Evolutionary conservation across 2,797 vertebrate genomes (phyloP).

Genomic region (Gallinago stenura): DNA sequence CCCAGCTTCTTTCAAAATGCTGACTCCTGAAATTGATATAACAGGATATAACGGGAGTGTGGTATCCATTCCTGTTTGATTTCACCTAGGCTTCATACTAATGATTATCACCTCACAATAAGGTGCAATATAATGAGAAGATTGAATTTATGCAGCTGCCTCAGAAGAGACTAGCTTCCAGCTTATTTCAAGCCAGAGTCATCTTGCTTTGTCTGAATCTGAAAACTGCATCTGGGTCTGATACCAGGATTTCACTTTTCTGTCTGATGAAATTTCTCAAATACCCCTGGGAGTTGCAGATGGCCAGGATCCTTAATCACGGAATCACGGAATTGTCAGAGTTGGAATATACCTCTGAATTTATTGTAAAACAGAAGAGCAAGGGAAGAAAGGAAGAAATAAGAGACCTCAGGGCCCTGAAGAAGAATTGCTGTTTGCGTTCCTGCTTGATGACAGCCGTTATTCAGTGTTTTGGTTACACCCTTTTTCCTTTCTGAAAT

Average conservation of each 20-base stretch:
- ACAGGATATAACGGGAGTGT: neutral
- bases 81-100: neutral
- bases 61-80: neutral
- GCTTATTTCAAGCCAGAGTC: neutral
- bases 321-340: no score
- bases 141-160: neutral
- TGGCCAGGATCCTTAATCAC: neutral
- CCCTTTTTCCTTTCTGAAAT: neutral
- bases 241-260: neutral
- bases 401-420: neutral
- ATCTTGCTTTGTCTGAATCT: neutral
- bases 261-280: neutral
- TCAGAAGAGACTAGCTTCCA: neutral
- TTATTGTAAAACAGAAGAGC: neutral
- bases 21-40: neutral
- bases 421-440: neutral
- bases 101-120: neutral
- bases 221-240: neutral
- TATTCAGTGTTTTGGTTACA: neutral
- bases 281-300: neutral
- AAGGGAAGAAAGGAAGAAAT: neutral
- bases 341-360: neutral
- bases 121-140: neutral
- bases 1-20: neutral
- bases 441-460: neutral